Percentiles rank a stretch among this genome's conserved stretches.
Evolutionary conservation across 53 echinoderm and acorn worm genomes (phyloP).

Genomic region (Hippasteria phrygiana): DNA sequence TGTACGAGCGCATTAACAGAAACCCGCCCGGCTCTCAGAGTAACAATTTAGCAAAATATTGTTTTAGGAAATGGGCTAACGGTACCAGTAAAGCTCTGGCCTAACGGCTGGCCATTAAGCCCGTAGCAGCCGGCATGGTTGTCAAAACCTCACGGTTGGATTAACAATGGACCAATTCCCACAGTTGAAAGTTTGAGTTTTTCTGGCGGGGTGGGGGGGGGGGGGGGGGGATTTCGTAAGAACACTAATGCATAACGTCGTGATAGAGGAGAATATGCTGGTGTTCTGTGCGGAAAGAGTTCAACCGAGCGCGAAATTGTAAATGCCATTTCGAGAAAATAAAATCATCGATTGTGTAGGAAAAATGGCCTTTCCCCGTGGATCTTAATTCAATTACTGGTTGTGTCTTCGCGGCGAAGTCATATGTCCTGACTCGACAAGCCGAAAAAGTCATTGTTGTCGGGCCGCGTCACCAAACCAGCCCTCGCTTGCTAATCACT

Average conservation of each 20-base stretch:
- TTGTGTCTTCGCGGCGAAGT: constrained; percentile 26
- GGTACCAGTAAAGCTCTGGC: not conserved
- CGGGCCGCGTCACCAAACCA: not conserved
- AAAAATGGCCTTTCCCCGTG: constrained; percentile 37
- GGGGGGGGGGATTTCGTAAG: too few relatives aligned
- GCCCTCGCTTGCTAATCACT: not conserved
- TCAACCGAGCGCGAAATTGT: constrained; percentile 53
- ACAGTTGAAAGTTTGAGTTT: constrained; percentile 21
- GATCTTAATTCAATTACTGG: constrained; percentile 46
- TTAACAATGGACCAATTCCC: not conserved
- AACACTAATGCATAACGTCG: constrained; percentile 26
- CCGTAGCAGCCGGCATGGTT: not conserved
- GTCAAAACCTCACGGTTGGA: constrained; percentile 5
- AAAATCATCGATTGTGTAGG: constrained; percentile 37
- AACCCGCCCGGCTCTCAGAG: constrained; percentile 2
- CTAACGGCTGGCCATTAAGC: constrained; percentile 27
- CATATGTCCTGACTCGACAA: constrained; percentile 27
- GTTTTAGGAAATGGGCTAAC: constrained; percentile 68
- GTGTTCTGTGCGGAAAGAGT: not conserved
- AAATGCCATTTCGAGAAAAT: constrained; percentile 60
- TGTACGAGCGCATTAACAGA: constrained; percentile 41
- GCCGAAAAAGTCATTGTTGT: not conserved
- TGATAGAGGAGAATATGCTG: constrained; percentile 24
- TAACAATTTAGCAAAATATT: constrained; percentile 62
- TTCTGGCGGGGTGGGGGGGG: too few relatives aligned